Evolutionary conservation across 2,888 invertebrate genomes (phyloP).

Genomic region (Margaritifera margaritifera): DNA sequence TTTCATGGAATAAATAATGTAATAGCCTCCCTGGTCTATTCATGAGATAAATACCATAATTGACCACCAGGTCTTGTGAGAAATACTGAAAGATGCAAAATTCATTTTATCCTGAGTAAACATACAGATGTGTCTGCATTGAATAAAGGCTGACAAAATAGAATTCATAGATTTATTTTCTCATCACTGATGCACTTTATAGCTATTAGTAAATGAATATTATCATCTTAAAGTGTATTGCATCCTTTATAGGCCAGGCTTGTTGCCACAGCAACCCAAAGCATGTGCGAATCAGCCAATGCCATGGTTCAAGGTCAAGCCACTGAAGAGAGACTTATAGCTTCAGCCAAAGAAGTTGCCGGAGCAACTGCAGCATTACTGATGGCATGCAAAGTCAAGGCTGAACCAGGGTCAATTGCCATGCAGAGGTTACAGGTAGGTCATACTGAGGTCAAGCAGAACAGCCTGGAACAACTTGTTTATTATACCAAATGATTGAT

Average conservation of each 20-base stretch:
- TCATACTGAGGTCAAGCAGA: neutral
- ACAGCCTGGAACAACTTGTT: too few relatives aligned
- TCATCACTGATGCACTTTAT: neutral
- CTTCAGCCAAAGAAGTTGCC: conserved; percentile 92
- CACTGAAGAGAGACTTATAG: conserved; percentile 93
- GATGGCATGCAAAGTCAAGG: conserved; percentile 99
- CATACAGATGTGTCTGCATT: too few relatives aligned
- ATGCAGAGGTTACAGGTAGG: conserved; percentile 85
- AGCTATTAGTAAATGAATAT: neutral
- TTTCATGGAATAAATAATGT: too few relatives aligned
- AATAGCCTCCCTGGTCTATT: too few relatives aligned
- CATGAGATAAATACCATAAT: too few relatives aligned
- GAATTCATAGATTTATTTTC: neutral
- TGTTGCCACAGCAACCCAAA: conserved; percentile 98
- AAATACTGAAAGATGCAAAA: too few relatives aligned
- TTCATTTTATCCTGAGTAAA: too few relatives aligned
- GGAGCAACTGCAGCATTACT: conserved; percentile 97
- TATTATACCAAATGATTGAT: too few relatives aligned
- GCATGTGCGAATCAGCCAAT: conserved; percentile 97
- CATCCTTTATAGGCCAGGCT: conserved; percentile 80
- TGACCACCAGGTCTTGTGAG: too few relatives aligned
- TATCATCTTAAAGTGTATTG: neutral
- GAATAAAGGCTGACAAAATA: too few relatives aligned
- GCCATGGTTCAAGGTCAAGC: conserved; percentile 86
- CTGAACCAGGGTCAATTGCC: conserved; percentile 94